phyloP scores from a whole-genome alignment of 2,113 vertebrate genomes.

The Siniperca knerii region DNA sequence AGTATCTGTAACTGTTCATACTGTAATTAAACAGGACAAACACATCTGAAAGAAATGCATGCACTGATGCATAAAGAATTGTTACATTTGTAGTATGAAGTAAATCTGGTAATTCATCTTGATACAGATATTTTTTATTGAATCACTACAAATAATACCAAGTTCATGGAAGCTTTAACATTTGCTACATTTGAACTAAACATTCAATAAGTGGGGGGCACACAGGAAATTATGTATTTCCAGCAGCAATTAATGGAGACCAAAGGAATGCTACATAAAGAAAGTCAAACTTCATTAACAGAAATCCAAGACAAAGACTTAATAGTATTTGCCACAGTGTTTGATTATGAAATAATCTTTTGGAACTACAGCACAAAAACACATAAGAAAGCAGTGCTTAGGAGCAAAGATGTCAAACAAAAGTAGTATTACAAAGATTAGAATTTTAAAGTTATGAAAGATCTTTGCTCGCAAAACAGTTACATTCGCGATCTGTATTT shows the following conservation, averaged over 20 bases:
- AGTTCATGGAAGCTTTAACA: not conserved
- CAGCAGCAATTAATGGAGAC: not conserved
- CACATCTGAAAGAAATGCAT: not conserved
- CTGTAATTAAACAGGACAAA: not conserved
- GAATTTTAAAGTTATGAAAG: not conserved
- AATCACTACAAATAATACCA: not conserved
- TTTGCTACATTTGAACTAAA: not conserved
- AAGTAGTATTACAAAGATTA: not conserved
- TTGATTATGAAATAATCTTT: constrained; percentile 7
- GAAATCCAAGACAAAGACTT: not conserved
- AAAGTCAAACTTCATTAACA: not conserved
- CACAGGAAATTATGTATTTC: not conserved
- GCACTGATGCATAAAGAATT: not conserved
- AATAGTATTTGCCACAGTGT: not conserved
- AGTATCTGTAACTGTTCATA: not conserved
- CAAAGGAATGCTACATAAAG: not conserved
- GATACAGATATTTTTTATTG: not conserved
- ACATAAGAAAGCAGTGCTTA: not conserved
- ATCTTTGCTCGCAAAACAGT: not conserved
- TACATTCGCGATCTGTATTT: not conserved
- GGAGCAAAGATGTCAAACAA: not conserved
- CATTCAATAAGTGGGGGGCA: not conserved
- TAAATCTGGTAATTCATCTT: not conserved
- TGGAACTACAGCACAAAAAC: not conserved
- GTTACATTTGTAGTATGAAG: not conserved